phyloP scores from a whole-genome alignment of 2,113 vertebrate species.

The Actenoides lindsayi region DNA sequence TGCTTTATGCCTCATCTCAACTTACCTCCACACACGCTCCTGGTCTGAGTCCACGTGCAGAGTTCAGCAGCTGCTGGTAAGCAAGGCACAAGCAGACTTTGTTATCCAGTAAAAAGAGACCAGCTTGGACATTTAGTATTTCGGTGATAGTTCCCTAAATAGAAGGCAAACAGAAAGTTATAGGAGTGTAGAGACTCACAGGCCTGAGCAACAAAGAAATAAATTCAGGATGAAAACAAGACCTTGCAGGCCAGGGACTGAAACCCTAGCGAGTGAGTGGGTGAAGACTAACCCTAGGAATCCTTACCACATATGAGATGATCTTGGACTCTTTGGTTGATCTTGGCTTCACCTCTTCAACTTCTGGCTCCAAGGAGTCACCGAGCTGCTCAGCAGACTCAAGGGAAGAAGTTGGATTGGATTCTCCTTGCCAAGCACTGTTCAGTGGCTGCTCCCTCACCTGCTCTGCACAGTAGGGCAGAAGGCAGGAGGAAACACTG shows the following conservation, averaged over 20 bases:
- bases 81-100: conserved; percentile 84
- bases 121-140: conserved; percentile 80
- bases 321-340: conserved; percentile 72
- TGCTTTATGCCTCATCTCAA: not conserved
- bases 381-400: not conserved
- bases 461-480: conserved; percentile 2
- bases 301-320: conserved; percentile 83
- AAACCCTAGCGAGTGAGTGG: not conserved
- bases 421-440: not conserved
- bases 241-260: not conserved
- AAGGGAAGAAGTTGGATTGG: not conserved
- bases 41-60: conserved; percentile 71
- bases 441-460: not conserved
- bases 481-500: conserved; percentile 70
- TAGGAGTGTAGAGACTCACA: not conserved
- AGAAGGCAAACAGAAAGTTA: conserved; percentile 4
- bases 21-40: conserved; percentile 82
- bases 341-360: not conserved
- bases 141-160: conserved; percentile 83
- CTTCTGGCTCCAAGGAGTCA: conserved; percentile 4
- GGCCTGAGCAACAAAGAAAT: not conserved
- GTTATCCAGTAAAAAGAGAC: conserved; percentile 85
- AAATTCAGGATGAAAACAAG: not conserved
- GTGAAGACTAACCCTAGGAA: not conserved
- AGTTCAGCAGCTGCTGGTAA: conserved; percentile 80